phyloP scores from a whole-genome alignment of 1,140 invertebrate genomes.

The Yoshiicerus persimilis region DNA sequence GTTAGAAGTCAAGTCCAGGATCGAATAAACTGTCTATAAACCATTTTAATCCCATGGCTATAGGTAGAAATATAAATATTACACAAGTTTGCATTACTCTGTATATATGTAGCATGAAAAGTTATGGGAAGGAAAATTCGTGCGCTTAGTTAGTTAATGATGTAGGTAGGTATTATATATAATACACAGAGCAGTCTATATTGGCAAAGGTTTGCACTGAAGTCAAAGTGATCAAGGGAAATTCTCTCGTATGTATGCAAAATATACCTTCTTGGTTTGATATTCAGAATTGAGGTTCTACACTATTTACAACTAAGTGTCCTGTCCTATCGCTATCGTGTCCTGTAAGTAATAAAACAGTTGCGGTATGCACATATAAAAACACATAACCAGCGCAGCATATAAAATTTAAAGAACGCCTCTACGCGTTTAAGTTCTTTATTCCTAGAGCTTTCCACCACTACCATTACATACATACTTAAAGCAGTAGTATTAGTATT shows the following conservation, averaged over 20 bases:
- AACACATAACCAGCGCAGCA: neutral
- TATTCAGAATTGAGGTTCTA: neutral
- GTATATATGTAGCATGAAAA: neutral
- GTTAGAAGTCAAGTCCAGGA: too few species aligned
- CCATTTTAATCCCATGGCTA: too few species aligned
- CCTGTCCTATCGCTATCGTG: neutral
- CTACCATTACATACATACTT: too few species aligned
- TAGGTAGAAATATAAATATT: too few species aligned
- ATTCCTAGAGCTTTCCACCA: neutral
- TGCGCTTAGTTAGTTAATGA: neutral
- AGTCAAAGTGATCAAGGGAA: too few species aligned
- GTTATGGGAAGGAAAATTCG: neutral
- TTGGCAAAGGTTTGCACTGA: too few species aligned
- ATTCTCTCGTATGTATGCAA: neutral
- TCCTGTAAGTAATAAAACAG: neutral
- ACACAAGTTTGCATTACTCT: neutral
- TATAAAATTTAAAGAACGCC: neutral
- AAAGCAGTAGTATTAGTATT: too few species aligned
- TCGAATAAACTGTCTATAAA: neutral
- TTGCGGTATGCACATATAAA: neutral
- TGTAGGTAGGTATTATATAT: neutral
- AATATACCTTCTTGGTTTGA: neutral
- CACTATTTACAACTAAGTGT: neutral
- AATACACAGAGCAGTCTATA: too few species aligned
- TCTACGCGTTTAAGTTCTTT: neutral